Evolutionary conservation across 2,888 invertebrate genomes (phyloP), one percentile per base, ranked within the genome.

Genomic region (Cartodere bifasciata): DNA sequence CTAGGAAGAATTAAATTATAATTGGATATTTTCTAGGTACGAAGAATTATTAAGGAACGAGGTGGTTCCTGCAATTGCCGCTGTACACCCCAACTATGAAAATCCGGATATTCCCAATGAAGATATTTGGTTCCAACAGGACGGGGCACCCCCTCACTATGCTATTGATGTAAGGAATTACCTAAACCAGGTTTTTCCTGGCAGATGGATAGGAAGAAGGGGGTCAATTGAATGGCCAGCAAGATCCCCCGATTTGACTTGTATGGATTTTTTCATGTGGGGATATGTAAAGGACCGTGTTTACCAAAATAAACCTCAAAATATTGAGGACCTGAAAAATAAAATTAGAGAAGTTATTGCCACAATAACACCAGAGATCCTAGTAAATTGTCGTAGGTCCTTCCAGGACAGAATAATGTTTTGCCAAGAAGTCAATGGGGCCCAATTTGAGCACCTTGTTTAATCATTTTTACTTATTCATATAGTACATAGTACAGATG

Each of bases 221-320:
- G 35, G 39, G 31, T 9, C 32, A 21, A 34, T 38, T 12, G 32
- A 34, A 28, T 39, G 37, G 34, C 32, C 38, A 14, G 30, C 36
- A 24, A 32, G 37, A 27, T 41, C 37, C n/a, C n/a, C n/a, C n/a
- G n/a, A n/a, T n/a, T n/a, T n/a, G n/a, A n/a, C n/a, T n/a, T n/a
- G n/a, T n/a, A n/a, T n/a, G n/a, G n/a, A n/a, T n/a, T n/a, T n/a
- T n/a, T 33, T 31, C 34, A 28, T 34, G 23, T 37, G 29, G 31
- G 36, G 28, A 34, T 35, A 34, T 30, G 26, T 35, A 6, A 37
- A 37, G 26, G 37, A 28, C 25, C 34, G 31, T 30, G 29, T 34
- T 16, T 34, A 36, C 21, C 16, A 34, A 34, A 34, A 25, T 14
- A 31, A 16, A 28, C 31, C 20, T n/a, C 22, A 13, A 10, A 12